Evolutionary conservation across 2,113 vertebrate species (phyloP).

Genomic region (Chascanopsetta lugubris): DNA sequence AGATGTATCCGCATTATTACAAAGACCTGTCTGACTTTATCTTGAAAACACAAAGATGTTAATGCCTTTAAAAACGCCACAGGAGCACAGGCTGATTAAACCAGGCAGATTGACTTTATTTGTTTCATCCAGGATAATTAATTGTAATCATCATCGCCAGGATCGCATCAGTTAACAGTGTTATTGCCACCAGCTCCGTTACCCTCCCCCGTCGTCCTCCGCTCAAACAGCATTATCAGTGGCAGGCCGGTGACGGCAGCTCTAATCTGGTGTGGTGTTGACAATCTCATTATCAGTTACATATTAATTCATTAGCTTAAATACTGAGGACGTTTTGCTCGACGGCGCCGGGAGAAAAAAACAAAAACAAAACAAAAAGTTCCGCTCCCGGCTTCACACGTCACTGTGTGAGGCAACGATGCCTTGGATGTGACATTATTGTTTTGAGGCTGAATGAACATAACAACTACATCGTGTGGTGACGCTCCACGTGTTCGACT

Average conservation of each 20-base stretch:
- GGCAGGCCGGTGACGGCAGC: slow-evolving; percentile 49
- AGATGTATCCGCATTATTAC: too few relatives aligned
- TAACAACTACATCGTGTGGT: slow-evolving; percentile 56
- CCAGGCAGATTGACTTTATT: slow-evolving; percentile 73
- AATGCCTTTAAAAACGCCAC: slow-evolving; percentile 14
- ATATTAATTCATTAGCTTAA: slow-evolving; percentile 61
- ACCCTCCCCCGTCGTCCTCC: slow-evolving; percentile 36
- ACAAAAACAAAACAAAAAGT: slow-evolving; percentile 63
- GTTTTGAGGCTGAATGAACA: slow-evolving; percentile 63
- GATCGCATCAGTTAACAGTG: slow-evolving; percentile 53
- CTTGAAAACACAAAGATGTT: neutral
- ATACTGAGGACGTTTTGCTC: slow-evolving; percentile 63
- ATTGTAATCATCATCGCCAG: slow-evolving; percentile 56
- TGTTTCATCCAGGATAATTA: slow-evolving; percentile 61
- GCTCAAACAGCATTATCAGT: slow-evolving; percentile 46
- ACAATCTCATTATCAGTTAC: slow-evolving; percentile 67
- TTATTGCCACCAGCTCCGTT: slow-evolving; percentile 53
- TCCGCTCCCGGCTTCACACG: slow-evolving; percentile 42
- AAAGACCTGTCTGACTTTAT: too few relatives aligned
- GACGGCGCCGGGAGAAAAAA: slow-evolving; percentile 58
- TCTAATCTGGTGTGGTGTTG: slow-evolving; percentile 59
- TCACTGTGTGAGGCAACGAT: slow-evolving; percentile 56
- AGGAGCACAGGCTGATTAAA: slow-evolving; percentile 33
- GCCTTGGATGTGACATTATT: slow-evolving; percentile 52
- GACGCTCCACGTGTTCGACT: slow-evolving; percentile 41